Conservation (phyloP, 2,113 vertebrate species). For the Chascanopsetta lugubris region DNA sequence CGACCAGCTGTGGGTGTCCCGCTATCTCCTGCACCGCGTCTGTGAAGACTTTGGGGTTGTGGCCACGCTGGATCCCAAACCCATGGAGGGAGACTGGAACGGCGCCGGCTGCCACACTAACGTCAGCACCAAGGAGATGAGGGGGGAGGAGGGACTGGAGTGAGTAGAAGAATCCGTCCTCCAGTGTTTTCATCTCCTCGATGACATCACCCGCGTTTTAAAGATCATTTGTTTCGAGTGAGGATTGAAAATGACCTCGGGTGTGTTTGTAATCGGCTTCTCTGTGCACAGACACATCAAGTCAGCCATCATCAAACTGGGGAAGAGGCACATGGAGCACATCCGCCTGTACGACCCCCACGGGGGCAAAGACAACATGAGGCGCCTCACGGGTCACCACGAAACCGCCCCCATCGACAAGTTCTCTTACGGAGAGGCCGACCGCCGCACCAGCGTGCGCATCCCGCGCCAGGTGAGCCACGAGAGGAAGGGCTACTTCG, state of each 20-base stretch:
- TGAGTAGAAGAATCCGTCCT: conserved; percentile 52
- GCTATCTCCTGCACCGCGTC: conserved; percentile 86
- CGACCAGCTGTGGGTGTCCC: conserved; percentile 88
- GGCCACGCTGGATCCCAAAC: conserved; percentile 84
- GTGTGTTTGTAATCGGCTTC: too few relatives aligned
- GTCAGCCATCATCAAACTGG: conserved; percentile 80
- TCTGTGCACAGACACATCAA: conserved; percentile 64
- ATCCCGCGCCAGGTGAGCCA: conserved; percentile 83
- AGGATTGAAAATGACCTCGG: too few relatives aligned
- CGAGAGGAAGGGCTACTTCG: conserved; percentile 80
- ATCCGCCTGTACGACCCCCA: conserved; percentile 79
- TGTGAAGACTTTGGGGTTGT: conserved; percentile 79
- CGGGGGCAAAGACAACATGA: conserved; percentile 80
- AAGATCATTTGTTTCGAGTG: too few relatives aligned
- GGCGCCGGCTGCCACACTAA: conserved; percentile 71
- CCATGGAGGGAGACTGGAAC: conserved; percentile 75
- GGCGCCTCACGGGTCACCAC: conserved; percentile 78
- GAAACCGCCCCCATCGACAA: conserved; percentile 83
- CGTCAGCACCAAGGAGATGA: conserved; percentile 81
- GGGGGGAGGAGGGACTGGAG: conserved; percentile 62
- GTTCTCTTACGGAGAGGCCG: conserved; percentile 81
- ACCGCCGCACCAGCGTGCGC: conserved; percentile 81
- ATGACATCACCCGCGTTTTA: background rate
- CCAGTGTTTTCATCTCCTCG: too few relatives aligned
- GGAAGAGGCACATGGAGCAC: conserved; percentile 79